Base-by-base conservation (phyloP, 2,888 invertebrate genomes). In the Elysia crispata region DNA sequence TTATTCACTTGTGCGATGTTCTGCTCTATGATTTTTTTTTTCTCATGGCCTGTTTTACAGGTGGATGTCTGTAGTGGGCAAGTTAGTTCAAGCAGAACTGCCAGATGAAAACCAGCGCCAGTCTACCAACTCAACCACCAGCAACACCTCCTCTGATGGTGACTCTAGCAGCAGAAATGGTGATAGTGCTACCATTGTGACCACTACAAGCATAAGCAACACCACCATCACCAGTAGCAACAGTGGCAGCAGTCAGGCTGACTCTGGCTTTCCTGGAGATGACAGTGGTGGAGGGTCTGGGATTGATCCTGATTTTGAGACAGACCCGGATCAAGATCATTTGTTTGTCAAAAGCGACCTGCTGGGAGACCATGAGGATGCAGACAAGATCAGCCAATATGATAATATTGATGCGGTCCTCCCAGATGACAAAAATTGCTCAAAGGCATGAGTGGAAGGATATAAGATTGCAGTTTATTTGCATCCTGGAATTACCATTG, bases 31-130 rank as follows among this genome's bases (percentile, higher is more conserved):
- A 11, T 41, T 41, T 3, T 6, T 41, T n/a, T n/a, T n/a, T n/a
- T n/a, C n/a, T n/a, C n/a, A n/a, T n/a, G n/a, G n/a, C n/a, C n/a
- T n/a, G n/a, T n/a, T n/a, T 86, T 85, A 15, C 87, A 94, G 94
- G 86, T 94, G 94, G 94, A 89, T 93, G 67, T 87, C 92, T 83
- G 91, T 87, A 18, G 77, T 89, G 60, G 83, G 85, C 31, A 88
- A 88, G 74, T 82, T 89, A 70, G 87, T 86, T 3, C 69, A 79
- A n/a, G 80, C 86, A 1, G 85, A 89, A 77, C 77, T 89, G 0
- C 89, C 89, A 6, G 83, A 84, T 31, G 82, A 85, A 28, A 82
- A 78, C 3, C 74, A 81, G 28, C 80, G 83, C n/a, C 62, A 81
- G 25, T 85, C 85, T 1, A 82, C 84, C 11, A 79, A 80, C 25